Conservation (phyloP, 1,140 invertebrate genomes). For the Holcopasites calliopsidis region DNA sequence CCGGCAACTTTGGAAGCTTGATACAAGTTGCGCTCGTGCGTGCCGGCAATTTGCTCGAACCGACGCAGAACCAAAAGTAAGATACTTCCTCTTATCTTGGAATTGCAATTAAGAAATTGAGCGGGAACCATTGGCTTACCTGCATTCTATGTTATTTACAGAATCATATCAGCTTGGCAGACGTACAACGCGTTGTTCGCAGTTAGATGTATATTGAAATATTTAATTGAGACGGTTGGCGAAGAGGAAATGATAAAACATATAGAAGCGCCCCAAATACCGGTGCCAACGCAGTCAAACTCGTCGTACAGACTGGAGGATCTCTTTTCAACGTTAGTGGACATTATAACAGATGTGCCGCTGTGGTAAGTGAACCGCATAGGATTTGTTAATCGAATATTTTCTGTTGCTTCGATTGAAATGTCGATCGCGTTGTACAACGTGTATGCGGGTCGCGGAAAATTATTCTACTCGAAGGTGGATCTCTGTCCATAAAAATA, state of each 20-base stretch:
- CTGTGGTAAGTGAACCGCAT: slow-evolving; percentile 80
- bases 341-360: slow-evolving; percentile 89
- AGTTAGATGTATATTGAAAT: slow-evolving; percentile 93
- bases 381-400: neutral
- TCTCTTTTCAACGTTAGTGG: slow-evolving; percentile 85
- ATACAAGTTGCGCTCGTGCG: slow-evolving; percentile 91
- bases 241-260: slow-evolving; percentile 88
- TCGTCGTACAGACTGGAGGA: slow-evolving; percentile 78
- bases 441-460: too few relatives aligned
- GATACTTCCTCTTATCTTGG: slow-evolving; percentile 45
- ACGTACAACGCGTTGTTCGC: slow-evolving; percentile 96
- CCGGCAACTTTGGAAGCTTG: slow-evolving; percentile 93
- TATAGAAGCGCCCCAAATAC: slow-evolving; percentile 82
- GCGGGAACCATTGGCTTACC: too few relatives aligned
- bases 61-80: slow-evolving; percentile 93
- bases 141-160: slow-evolving; percentile 78
- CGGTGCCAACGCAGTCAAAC: slow-evolving; percentile 57
- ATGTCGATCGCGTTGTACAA: too few relatives aligned
- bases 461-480: too few relatives aligned
- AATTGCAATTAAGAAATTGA: neutral
- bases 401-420: neutral
- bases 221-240: slow-evolving; percentile 89
- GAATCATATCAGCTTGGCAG: slow-evolving; percentile 96
- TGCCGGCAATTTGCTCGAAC: slow-evolving; percentile 88
- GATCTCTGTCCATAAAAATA: too few relatives aligned